Evolutionary conservation across 37 sponge, comb jelly and placozoan species (phyloP).

Genomic region (Beroe forskalii): DNA sequence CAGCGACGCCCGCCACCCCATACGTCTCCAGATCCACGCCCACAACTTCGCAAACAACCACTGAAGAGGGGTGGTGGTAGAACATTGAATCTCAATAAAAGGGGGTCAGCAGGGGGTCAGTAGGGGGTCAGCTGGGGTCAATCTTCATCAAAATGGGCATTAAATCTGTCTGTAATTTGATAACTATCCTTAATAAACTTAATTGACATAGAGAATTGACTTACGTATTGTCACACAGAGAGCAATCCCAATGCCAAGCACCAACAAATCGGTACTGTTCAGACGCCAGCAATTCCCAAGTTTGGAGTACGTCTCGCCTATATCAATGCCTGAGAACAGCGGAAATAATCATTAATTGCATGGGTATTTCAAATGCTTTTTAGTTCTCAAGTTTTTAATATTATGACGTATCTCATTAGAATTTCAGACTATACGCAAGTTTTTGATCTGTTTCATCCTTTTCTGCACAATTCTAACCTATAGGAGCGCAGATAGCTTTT

Average conservation of each 20-base stretch:
- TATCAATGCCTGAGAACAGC: conserved; percentile 15
- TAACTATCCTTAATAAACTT: too few relatives aligned
- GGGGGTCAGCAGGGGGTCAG: too few relatives aligned
- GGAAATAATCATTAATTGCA: neutral
- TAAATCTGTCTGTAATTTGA: too few relatives aligned
- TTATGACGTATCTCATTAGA: too few relatives aligned
- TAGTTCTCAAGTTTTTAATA: too few relatives aligned
- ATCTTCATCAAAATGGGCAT: too few relatives aligned
- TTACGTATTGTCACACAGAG: neutral
- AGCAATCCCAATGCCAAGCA: neutral
- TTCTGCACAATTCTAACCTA: neutral
- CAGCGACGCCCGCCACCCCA: conserved; percentile 24
- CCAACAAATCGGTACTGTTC: neutral
- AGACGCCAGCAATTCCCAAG: neutral
- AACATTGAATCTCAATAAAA: neutral
- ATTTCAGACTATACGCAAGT: too few relatives aligned
- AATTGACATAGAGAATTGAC: neutral
- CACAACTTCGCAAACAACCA: neutral
- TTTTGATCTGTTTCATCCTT: too few relatives aligned
- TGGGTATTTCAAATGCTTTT: neutral
- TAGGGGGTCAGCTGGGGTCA: too few relatives aligned
- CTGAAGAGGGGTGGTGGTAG: neutral
- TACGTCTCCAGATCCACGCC: conserved; percentile 37
- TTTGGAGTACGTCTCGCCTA: conserved; percentile 21
- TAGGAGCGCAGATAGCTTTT: neutral